These are phyloP conservation scores for Uria lomvia DNA, from an alignment of 2,113 vertebrate species.

Conservation along the genomic window DNA sequence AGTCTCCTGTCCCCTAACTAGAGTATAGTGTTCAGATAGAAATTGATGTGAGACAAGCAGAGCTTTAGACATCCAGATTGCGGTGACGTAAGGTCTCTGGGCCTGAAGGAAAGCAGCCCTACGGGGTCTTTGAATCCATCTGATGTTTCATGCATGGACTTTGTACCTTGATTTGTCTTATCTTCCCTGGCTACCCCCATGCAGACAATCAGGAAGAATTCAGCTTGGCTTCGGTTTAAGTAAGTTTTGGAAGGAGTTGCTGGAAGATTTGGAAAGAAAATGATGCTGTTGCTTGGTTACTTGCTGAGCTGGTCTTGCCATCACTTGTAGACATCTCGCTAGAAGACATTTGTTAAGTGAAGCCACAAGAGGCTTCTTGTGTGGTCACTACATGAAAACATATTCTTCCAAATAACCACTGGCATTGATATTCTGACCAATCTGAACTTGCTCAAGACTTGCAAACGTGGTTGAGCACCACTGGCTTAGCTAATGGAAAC, in stretches of 20 bases:
- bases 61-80: not conserved
- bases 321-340: not conserved
- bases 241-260: slow-evolving; percentile 28
- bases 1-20: not conserved
- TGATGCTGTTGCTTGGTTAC: not conserved
- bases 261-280: slow-evolving; percentile 38
- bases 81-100: not conserved
- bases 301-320: not conserved
- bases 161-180: not conserved
- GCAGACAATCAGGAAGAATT: slow-evolving; percentile 5
- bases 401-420: not conserved
- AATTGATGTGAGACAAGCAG: not conserved
- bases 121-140: not conserved
- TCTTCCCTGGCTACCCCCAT: not conserved
- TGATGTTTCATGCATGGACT: not conserved
- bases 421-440: not conserved
- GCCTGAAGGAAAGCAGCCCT: not conserved
- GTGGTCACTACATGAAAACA: not conserved
- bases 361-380: not conserved
- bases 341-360: slow-evolving; percentile 9
- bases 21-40: not conserved
- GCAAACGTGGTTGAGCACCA: not conserved
- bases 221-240: not conserved
- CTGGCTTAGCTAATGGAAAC: not conserved
- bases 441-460: not conserved